Percentiles rank a stretch among this genome's conserved stretches.
These are phyloP conservation scores for Drosophila baimaii DNA, from an alignment of 1,140 invertebrate species.

Conservation along the genomic window DNA sequence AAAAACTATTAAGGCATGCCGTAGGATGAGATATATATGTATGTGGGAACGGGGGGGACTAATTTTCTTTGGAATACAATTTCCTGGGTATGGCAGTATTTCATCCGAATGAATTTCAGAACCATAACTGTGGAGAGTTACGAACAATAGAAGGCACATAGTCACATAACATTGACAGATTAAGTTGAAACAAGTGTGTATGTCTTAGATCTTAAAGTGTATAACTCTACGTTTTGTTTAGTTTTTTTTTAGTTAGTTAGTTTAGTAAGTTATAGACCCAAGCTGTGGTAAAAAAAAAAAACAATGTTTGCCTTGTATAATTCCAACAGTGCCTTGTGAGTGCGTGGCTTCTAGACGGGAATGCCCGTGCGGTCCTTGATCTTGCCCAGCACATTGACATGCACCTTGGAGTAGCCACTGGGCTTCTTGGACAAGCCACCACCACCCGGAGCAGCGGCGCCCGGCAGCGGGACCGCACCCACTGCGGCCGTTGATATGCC, in stretches of 20 bases:
- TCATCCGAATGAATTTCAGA: background rate
- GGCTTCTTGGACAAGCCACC: conserved; percentile 56
- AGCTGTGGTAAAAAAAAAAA: conserved; percentile 22
- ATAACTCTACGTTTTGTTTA: background rate
- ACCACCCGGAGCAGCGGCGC: conserved; percentile 31
- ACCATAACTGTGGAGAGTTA: background rate
- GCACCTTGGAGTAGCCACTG: conserved; percentile 80
- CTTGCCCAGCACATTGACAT: conserved; percentile 83
- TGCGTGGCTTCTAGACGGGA: conserved; percentile 69
- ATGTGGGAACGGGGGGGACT: background rate
- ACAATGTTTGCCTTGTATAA: conserved; percentile 16
- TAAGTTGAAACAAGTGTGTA: background rate
- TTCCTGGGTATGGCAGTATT: background rate
- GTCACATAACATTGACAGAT: conserved; percentile 19
- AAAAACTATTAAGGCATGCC: background rate
- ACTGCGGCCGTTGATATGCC: conserved; percentile 50
- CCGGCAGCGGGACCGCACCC: conserved; percentile 17
- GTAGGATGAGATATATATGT: background rate
- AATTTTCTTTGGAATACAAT: background rate
- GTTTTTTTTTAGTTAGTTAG: background rate
- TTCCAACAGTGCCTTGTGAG: conserved; percentile 42
- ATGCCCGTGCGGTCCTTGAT: conserved; percentile 84
- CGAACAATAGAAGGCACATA: conserved; percentile 38
- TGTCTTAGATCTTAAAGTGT: conserved; percentile 14
- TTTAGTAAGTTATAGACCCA: background rate